These are phyloP conservation scores for Brachyhypopomus occidentalis DNA, from an alignment of 2,113 vertebrate genomes.

Conservation along the genomic window DNA sequence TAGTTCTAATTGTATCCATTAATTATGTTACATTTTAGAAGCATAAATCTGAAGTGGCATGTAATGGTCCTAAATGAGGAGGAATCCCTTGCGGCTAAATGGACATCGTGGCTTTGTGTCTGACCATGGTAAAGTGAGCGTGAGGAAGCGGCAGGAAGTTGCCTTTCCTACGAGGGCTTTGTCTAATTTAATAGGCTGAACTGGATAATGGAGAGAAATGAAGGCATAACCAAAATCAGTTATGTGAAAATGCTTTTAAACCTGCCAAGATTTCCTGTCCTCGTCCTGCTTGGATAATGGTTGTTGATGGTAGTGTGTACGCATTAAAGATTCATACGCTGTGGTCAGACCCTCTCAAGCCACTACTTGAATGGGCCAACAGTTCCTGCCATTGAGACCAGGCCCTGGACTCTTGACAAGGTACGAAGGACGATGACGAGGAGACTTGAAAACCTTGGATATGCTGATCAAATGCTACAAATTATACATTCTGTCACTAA, in stretches of 20 bases:
- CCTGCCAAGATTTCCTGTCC: conserved; percentile 16
- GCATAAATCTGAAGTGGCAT: not conserved
- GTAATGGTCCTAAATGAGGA: conserved; percentile 19
- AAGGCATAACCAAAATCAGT: conserved; percentile 18
- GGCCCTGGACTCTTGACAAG: not conserved
- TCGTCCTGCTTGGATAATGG: conserved; percentile 7
- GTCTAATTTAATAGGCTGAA: conserved; percentile 22
- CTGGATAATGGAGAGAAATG: conserved; percentile 12
- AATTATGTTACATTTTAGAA: conserved; percentile 13
- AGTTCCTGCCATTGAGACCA: not conserved
- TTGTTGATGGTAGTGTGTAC: not conserved
- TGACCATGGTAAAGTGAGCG: not conserved
- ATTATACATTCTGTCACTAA: too few species aligned
- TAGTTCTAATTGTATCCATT: not conserved
- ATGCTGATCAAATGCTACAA: too few species aligned
- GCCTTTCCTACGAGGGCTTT: conserved; percentile 18
- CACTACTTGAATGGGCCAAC: not conserved
- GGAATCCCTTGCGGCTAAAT: not conserved
- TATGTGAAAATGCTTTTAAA: conserved; percentile 25
- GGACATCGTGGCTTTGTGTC: not conserved
- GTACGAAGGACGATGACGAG: too few species aligned
- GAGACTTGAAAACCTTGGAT: too few species aligned
- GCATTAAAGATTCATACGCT: not conserved
- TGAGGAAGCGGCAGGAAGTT: conserved; percentile 27
- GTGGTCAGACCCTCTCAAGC: not conserved